These are phyloP conservation scores for Falco columbarius DNA, from an alignment of 2,797 vertebrate genomes.

Conservation along the genomic window DNA sequence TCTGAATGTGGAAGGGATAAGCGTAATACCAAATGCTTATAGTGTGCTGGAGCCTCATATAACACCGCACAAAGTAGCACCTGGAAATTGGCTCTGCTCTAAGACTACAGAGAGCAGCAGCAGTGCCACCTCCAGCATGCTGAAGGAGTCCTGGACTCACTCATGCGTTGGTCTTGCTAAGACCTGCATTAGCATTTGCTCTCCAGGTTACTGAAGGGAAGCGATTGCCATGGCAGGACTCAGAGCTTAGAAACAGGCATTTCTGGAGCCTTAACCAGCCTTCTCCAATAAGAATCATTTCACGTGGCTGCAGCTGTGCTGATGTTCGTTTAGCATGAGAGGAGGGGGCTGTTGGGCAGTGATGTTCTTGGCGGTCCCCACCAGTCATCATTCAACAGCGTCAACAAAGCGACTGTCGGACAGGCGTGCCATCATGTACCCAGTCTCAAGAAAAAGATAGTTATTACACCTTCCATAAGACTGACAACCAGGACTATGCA, in stretches of 20 bases:
- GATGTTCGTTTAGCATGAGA: not conserved
- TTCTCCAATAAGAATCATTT: not conserved
- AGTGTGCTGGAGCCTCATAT: not conserved
- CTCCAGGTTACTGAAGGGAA: not conserved
- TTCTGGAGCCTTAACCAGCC: not conserved
- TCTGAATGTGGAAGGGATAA: not conserved
- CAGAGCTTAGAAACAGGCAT: not conserved
- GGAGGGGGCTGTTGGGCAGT: not conserved
- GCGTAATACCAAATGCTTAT: not conserved
- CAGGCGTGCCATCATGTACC: fast-evolving
- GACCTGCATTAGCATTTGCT: not conserved
- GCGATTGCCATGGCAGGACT: not conserved
- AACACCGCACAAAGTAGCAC: not conserved
- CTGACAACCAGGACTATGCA: not conserved
- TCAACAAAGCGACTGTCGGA: fast-evolving
- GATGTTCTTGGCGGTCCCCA: not conserved
- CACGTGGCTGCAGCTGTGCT: not conserved
- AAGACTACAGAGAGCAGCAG: not conserved
- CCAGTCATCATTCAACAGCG: too few relatives aligned
- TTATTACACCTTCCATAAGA: not conserved
- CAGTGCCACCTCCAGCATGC: not conserved
- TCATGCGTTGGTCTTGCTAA: not conserved
- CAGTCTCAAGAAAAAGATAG: not conserved
- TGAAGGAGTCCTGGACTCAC: not conserved
- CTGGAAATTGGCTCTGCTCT: not conserved